Evolutionary conservation across 2,797 vertebrate species (phyloP).

Genomic region (Lerista edwardsae): DNA sequence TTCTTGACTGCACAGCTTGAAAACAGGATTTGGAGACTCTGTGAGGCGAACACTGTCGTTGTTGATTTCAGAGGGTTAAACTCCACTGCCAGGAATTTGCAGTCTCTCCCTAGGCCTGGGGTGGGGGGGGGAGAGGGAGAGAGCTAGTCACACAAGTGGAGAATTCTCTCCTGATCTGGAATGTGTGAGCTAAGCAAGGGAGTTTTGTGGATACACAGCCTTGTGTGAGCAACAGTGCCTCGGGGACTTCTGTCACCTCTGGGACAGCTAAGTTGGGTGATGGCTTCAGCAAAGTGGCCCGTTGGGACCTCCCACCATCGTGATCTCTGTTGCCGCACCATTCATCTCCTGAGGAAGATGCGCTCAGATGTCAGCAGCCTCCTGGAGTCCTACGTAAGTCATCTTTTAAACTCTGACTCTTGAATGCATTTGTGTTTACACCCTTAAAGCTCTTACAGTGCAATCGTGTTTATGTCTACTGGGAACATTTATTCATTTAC

Average conservation of each 20-base stretch:
- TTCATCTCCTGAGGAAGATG: slow-evolving; percentile 79
- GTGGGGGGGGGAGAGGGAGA: slow-evolving; percentile 57
- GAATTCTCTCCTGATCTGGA: slow-evolving; percentile 68
- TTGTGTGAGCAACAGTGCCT: neutral
- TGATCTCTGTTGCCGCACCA: slow-evolving; percentile 72
- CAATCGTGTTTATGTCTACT: too few relatives aligned
- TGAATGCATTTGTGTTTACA: neutral
- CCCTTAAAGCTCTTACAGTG: neutral
- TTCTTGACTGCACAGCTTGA: slow-evolving; percentile 23
- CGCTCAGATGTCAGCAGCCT: slow-evolving; percentile 71
- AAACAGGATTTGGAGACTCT: neutral
- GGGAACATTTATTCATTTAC: too few relatives aligned
- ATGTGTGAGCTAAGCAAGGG: slow-evolving; percentile 72
- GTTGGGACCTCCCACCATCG: slow-evolving; percentile 47
- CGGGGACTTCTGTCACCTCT: slow-evolving; percentile 33
- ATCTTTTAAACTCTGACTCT: neutral
- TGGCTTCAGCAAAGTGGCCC: slow-evolving; percentile 70
- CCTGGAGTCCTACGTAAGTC: slow-evolving; percentile 76
- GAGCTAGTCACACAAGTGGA: slow-evolving; percentile 59
- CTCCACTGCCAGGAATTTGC: slow-evolving; percentile 72
- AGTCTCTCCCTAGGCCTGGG: slow-evolving; percentile 59
- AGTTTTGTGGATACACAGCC: slow-evolving; percentile 53
- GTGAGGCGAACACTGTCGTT: slow-evolving; percentile 65
- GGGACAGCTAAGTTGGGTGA: slow-evolving; percentile 55
- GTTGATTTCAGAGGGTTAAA: slow-evolving; percentile 70